phyloP scores from a whole-genome alignment of 2,888 invertebrate genomes.

The Melitaea athalia region DNA sequence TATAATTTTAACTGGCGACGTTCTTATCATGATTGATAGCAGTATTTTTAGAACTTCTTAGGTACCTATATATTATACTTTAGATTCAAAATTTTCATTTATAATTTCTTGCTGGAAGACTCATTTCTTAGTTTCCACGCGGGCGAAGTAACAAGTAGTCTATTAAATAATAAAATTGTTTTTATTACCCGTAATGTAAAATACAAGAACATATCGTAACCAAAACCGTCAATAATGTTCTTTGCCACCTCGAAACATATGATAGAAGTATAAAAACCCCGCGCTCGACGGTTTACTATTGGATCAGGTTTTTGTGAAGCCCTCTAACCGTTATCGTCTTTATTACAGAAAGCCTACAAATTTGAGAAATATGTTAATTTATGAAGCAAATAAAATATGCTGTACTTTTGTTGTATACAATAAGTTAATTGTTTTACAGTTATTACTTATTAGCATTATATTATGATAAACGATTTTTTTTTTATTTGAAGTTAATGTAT shows the following conservation, averaged over 20 bases:
- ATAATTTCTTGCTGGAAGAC: too few relatives aligned
- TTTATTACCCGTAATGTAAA: too few relatives aligned
- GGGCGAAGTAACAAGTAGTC: too few relatives aligned
- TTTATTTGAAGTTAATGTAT: too few relatives aligned
- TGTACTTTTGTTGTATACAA: background rate
- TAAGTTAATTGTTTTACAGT: background rate
- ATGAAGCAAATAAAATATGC: background rate
- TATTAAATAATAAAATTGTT: too few relatives aligned
- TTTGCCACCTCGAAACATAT: background rate
- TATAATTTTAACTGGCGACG: too few relatives aligned
- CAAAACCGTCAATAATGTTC: background rate
- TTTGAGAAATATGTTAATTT: slow-evolving; percentile 21
- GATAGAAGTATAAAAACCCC: slow-evolving; percentile 19
- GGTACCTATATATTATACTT: background rate
- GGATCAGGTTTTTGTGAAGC: slow-evolving; percentile 35
- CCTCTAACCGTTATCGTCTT: slow-evolving; percentile 34
- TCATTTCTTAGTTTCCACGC: too few relatives aligned
- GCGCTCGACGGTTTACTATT: slow-evolving; percentile 14
- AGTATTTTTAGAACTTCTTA: too few relatives aligned
- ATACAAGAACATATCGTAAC: background rate
- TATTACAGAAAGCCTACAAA: slow-evolving; percentile 38
- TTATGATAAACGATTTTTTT: too few relatives aligned
- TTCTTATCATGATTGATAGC: too few relatives aligned
- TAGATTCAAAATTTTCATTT: too few relatives aligned
- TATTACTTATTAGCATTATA: background rate